These are phyloP conservation scores for Polylopha cassiicola DNA, from an alignment of 2,888 invertebrate genomes.

Conservation along the genomic window DNA sequence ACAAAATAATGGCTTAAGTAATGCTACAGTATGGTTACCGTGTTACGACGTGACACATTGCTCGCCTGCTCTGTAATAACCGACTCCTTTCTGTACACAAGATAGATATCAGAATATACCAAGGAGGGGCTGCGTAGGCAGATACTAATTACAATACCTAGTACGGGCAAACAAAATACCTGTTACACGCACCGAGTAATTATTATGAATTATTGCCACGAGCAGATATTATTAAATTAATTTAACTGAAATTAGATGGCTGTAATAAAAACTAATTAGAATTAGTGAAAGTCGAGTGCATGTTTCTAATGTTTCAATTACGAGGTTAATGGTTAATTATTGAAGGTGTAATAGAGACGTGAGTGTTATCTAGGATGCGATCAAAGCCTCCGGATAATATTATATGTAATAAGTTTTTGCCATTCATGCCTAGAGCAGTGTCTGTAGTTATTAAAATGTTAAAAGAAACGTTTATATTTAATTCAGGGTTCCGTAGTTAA, in stretches of 20 bases:
- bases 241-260: conserved; percentile 12
- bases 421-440: no score
- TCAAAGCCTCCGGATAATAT: no score
- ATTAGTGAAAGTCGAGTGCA: conserved; percentile 14
- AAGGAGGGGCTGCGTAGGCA: conserved; percentile 18
- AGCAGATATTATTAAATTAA: conserved; percentile 19
- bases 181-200: conserved; percentile 26
- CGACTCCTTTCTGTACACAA: conserved; percentile 9
- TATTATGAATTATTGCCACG: conserved; percentile 14
- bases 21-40: conserved; percentile 8
- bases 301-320: conserved; percentile 17
- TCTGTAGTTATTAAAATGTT: no score
- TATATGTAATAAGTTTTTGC: no score
- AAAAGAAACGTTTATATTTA: no score
- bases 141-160: conserved; percentile 22
- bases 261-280: conserved; percentile 23
- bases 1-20: conserved; percentile 15
- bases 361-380: no score
- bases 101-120: conserved; percentile 17
- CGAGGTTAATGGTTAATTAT: conserved; percentile 9
- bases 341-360: conserved; percentile 2
- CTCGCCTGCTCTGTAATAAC: conserved; percentile 11
- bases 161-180: conserved; percentile 17
- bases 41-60: conserved; percentile 17
- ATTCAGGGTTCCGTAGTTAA: no score